Percentiles rank a stretch among this genome's conserved stretches.
Evolutionary conservation across 92 coral and sea anemone species (phyloP).

Genomic region (Parazoanthus darwini): DNA sequence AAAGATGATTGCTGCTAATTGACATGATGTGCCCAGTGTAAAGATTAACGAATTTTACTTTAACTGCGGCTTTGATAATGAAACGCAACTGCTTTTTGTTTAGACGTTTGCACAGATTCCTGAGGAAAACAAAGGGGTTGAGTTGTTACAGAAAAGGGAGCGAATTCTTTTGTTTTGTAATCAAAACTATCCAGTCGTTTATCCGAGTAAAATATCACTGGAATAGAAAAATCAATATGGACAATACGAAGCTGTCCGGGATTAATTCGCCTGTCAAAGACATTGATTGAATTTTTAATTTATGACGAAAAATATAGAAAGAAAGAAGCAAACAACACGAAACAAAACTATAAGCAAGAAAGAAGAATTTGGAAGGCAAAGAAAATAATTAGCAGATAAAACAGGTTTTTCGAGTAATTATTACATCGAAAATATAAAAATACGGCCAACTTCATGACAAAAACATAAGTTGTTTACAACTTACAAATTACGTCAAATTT

Average conservation of each 20-base stretch:
- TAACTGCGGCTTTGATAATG: background rate
- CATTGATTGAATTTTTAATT: too few relatives aligned
- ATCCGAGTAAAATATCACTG: background rate
- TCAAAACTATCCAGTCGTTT: background rate
- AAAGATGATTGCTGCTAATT: slow-evolving; percentile 13
- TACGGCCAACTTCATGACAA: too few relatives aligned
- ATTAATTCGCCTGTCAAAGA: background rate
- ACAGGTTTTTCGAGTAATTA: too few relatives aligned
- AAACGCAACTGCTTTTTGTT: background rate
- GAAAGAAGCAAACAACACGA: background rate
- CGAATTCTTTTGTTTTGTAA: background rate
- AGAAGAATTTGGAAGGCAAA: too few relatives aligned
- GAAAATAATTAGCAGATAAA: background rate
- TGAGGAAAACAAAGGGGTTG: background rate
- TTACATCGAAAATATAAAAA: too few relatives aligned
- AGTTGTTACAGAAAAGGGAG: too few relatives aligned
- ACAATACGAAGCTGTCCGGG: background rate
- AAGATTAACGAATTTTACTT: background rate
- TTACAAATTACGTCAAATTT: too few relatives aligned
- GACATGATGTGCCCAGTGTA: background rate
- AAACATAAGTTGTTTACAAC: too few relatives aligned
- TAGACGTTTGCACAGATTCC: background rate
- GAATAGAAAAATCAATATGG: background rate
- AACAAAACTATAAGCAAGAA: background rate
- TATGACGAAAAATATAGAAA: background rate